phyloP scores from a whole-genome alignment of 2,888 invertebrate genomes.

The Megamerina dolium region DNA sequence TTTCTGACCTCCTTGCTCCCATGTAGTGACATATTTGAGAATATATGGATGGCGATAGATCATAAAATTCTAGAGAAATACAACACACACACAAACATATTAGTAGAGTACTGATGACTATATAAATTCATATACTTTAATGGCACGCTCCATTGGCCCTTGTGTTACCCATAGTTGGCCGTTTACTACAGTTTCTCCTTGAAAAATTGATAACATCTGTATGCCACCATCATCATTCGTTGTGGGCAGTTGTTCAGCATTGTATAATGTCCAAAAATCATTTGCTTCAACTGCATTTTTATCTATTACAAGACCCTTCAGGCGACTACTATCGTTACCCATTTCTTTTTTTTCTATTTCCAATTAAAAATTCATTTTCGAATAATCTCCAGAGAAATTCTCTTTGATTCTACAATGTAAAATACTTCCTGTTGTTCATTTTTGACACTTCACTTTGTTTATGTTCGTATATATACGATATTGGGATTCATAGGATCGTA shows the following conservation, averaged over 20 bases:
- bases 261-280: conserved; percentile 71
- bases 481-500: too few species aligned
- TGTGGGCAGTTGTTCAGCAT: conserved; percentile 42
- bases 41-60: conserved; percentile 83
- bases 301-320: conserved; percentile 64
- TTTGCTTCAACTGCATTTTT: conserved; percentile 71
- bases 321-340: conserved; percentile 72
- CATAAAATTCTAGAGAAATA: conserved; percentile 65
- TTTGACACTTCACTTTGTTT: conserved; percentile 15
- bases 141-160: conserved; percentile 68
- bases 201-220: conserved; percentile 63
- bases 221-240: conserved; percentile 52
- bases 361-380: neutral
- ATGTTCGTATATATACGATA: too few species aligned
- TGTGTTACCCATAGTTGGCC: conserved; percentile 60
- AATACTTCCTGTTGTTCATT: conserved; percentile 5
- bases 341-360: conserved; percentile 46
- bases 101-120: neutral
- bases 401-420: conserved; percentile 5
- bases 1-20: conserved; percentile 69
- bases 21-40: conserved; percentile 72
- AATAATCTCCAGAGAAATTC: neutral
- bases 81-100: neutral
- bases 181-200: conserved; percentile 62
- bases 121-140: conserved; percentile 55